Evolutionary conservation across 2,797 vertebrate species (phyloP), one percentile per base, ranked within the genome.

Genomic region (Acipenser ruthenus): DNA sequence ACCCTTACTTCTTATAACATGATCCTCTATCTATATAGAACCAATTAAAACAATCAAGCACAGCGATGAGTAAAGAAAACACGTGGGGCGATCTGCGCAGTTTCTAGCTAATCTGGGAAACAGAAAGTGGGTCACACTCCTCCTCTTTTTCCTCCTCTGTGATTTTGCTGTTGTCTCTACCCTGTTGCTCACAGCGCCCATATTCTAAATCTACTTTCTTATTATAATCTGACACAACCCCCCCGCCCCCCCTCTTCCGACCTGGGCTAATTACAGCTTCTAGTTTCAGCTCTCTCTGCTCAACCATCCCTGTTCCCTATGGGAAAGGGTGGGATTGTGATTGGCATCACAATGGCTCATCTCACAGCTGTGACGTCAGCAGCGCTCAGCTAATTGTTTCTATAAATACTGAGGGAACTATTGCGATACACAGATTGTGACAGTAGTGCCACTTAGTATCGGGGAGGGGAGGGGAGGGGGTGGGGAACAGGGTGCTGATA

Each of bases 311-410:
- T 73, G 51, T 58, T 69, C 68, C 70, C 69, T 65, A 0, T 0
- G 69, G 71, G 71, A 73, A 70, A 67, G n/a, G 75, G 65, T 1
- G 71, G 66, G 13, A 6, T 68, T 66, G 69, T 66, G 79, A 71
- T 7, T 76, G 77, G 74, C 65, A 6, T 64, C 67, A 62, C 73
- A 56, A 58, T 62, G 79, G 71, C 60, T 49, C 74, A 66, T 69
- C 75, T 68, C 18, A n/a, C 74, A 0, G 6, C 6, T 47, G 67
- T 76, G 79, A 82, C 79, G 73, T 84, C 82, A 85, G 72, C 51
- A 49, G 64, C 72, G 66, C 66, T 75, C 51, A 5, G 64, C 70
- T 68, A 77, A 77, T 18, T 62, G 74, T 0, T 55, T 73, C 81
- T 79, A 82, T 78, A 84, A 81, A 83, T 75, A 74, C 9, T 23